Evolutionary conservation across 2,113 vertebrate species (phyloP).

Genomic region (Notarius lentiginosus): DNA sequence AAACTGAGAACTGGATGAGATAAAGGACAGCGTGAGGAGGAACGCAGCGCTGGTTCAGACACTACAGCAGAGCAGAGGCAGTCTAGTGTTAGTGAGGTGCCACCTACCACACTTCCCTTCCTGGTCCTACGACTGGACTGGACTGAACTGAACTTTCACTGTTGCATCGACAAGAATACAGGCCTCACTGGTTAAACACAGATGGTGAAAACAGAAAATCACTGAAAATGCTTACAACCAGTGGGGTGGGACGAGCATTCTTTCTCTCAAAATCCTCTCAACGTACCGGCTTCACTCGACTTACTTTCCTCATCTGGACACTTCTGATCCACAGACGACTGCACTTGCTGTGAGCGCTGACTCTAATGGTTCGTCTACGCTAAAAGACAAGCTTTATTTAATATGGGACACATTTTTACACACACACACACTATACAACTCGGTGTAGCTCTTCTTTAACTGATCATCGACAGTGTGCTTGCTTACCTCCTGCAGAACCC

Average conservation of each 20-base stretch:
- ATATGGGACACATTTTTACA: not conserved
- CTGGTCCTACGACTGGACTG: not conserved
- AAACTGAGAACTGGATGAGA: conserved; percentile 29
- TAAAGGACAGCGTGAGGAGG: not conserved
- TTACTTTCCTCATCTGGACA: conserved; percentile 31
- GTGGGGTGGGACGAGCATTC: not conserved
- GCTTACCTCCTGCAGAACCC: not conserved
- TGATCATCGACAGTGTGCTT: not conserved
- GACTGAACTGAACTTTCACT: not conserved
- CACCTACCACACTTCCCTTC: not conserved
- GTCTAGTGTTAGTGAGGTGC: conserved; percentile 20
- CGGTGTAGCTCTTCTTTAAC: not conserved
- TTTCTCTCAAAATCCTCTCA: not conserved
- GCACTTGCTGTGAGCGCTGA: not conserved
- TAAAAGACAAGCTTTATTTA: conserved; percentile 65
- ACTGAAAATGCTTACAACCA: not conserved
- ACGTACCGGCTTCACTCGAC: not conserved
- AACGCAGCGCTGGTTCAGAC: not conserved
- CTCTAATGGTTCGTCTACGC: not conserved
- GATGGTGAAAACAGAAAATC: not conserved
- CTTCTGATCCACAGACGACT: not conserved
- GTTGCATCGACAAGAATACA: conserved; percentile 1
- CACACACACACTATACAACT: not conserved
- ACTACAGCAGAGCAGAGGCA: not conserved
- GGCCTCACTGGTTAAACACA: not conserved